phyloP scores from a whole-genome alignment of 2,888 invertebrate species.

The Drosophila vallismaia region DNA sequence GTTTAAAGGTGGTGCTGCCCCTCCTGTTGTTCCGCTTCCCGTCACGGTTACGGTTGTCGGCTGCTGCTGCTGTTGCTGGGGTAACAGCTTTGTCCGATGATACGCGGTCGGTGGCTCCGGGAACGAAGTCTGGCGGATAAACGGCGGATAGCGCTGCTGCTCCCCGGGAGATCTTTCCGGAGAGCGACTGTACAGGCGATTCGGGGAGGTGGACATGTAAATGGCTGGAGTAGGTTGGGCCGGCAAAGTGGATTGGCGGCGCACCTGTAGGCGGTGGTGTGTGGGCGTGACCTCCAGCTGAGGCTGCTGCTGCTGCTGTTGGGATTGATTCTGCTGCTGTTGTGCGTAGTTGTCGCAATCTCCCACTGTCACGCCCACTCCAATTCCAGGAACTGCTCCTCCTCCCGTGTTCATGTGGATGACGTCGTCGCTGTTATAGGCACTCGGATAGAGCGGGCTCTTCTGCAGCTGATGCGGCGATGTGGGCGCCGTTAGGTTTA shows the following conservation, averaged over 20 bases:
- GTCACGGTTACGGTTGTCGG: not conserved
- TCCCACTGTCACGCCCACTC: slow-evolving; percentile 33
- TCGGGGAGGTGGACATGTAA: slow-evolving; percentile 83
- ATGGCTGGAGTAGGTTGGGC: slow-evolving; percentile 65
- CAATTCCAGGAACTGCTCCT: slow-evolving; percentile 10
- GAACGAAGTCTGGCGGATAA: slow-evolving; percentile 83
- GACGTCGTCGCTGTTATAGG: slow-evolving; percentile 80
- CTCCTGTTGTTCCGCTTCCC: slow-evolving; percentile 53
- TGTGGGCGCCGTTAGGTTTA: slow-evolving; percentile 82
- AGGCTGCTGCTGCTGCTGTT: slow-evolving; percentile 53
- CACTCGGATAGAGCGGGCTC: slow-evolving; percentile 79
- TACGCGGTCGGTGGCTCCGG: slow-evolving; percentile 70
- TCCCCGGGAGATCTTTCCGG: slow-evolving; percentile 82
- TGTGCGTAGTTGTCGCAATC: slow-evolving; percentile 77
- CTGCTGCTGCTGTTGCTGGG: slow-evolving; percentile 46
- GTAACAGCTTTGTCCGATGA: slow-evolving; percentile 78
- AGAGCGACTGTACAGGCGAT: slow-evolving; percentile 82
- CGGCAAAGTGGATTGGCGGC: slow-evolving; percentile 83
- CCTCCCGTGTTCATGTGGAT: slow-evolving; percentile 70
- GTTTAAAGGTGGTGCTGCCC: slow-evolving; percentile 52
- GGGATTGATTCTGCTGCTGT: slow-evolving; percentile 51
- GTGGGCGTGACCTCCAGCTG: slow-evolving; percentile 66
- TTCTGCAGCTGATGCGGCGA: slow-evolving; percentile 82
- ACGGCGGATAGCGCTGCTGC: slow-evolving; percentile 81
- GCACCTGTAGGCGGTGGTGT: slow-evolving; percentile 81